Evolutionary conservation across 2,888 invertebrate species (phyloP).

Genomic region (Melangyna quadrimaculata): DNA sequence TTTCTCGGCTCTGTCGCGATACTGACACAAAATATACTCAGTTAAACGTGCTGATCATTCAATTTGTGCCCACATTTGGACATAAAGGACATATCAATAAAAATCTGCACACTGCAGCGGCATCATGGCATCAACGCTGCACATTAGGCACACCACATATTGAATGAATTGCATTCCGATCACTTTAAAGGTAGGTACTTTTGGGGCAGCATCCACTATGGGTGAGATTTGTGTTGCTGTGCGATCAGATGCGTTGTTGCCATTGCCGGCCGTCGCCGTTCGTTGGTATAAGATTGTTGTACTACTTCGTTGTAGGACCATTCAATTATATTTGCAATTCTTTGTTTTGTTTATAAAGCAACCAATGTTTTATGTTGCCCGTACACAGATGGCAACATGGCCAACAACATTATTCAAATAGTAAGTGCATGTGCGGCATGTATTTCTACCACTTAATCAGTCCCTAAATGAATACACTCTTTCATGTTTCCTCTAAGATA

Average conservation of each 20-base stretch:
- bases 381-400: conserved; percentile 66
- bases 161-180: conserved; percentile 45
- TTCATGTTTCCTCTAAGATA: conserved; percentile 41
- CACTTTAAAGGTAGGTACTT: background rate
- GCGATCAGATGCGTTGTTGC: conserved; percentile 7
- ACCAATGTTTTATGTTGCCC: conserved; percentile 29
- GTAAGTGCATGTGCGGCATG: conserved; percentile 69
- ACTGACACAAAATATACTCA: conserved; percentile 64
- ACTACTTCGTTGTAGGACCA: conserved; percentile 21
- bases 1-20: conserved; percentile 35
- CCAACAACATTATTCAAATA: conserved; percentile 73
- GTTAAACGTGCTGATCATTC: conserved; percentile 64
- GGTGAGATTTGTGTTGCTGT: conserved; percentile 22
- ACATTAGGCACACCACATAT: conserved; percentile 4
- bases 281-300: background rate
- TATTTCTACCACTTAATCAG: conserved; percentile 72
- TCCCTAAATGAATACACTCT: conserved; percentile 68
- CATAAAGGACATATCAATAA: conserved; percentile 59
- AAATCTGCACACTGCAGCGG: conserved; percentile 35
- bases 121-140: background rate
- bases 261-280: too few species aligned
- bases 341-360: conserved; percentile 58
- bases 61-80: conserved; percentile 69
- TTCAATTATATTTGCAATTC: conserved; percentile 71
- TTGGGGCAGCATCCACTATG: background rate